phyloP scores from a whole-genome alignment of 2,888 invertebrate genomes.

The Chrysotoxum bicinctum region DNA sequence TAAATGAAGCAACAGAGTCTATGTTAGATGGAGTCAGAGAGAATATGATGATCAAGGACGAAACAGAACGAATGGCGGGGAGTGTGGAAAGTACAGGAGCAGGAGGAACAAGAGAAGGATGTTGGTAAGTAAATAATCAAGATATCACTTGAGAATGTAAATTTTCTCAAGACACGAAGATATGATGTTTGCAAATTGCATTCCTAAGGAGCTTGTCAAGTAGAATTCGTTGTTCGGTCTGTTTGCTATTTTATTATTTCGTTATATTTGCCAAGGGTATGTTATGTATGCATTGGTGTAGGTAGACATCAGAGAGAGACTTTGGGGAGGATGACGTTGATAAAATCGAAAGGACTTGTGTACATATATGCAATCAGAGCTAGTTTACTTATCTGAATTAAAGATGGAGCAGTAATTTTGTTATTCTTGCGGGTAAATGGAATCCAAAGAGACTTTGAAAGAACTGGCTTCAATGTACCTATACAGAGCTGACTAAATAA shows the following conservation, averaged over 20 bases:
- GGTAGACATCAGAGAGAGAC: neutral
- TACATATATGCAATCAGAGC: constrained; percentile 33
- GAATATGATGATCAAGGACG: neutral
- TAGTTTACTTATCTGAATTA: constrained; percentile 36
- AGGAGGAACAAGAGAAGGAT: neutral
- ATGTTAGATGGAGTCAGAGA: neutral
- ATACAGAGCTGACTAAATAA: neutral
- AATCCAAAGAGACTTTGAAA: neutral
- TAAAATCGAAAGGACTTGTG: neutral
- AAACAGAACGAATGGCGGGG: neutral
- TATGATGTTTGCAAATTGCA: constrained; percentile 53
- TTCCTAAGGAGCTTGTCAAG: constrained; percentile 53
- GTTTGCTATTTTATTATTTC: constrained; percentile 61
- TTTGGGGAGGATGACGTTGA: constrained; percentile 12
- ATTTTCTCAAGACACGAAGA: constrained; percentile 44
- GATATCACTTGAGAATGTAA: constrained; percentile 68
- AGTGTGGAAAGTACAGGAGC: neutral
- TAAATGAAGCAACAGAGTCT: constrained; percentile 69
- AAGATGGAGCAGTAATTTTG: constrained; percentile 20
- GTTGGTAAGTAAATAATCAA: constrained; percentile 55
- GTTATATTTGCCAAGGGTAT: constrained; percentile 23
- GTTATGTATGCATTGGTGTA: neutral
- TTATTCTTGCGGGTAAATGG: constrained; percentile 19
- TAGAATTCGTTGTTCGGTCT: constrained; percentile 57
- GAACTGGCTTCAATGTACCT: neutral